Percentiles rank a stretch among this genome's conserved stretches.
Conservation (phyloP, 2,113 vertebrate genomes). For the Ifrita kowaldi region DNA sequence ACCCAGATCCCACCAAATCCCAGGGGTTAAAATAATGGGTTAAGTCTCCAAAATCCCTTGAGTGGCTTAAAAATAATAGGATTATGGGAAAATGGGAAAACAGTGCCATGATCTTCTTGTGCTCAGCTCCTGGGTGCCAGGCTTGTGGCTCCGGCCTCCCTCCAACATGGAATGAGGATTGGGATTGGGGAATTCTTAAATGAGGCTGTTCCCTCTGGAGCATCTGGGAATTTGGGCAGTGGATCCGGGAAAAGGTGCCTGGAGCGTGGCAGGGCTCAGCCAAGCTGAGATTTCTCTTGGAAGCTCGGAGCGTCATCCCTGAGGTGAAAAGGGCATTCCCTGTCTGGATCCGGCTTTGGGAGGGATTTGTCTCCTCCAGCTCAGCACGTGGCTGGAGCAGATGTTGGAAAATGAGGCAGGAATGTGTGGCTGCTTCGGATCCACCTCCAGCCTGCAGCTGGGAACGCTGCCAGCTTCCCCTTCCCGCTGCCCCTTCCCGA, state of each 20-base stretch:
- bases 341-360: not conserved
- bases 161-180: too few species aligned
- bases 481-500: not conserved
- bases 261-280: not conserved
- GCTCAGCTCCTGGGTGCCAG: too few species aligned
- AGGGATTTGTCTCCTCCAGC: not conserved
- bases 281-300: not conserved
- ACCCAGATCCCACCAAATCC: too few species aligned
- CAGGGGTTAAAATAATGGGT: too few species aligned
- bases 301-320: not conserved
- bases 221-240: too few species aligned
- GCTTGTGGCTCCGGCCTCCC: too few species aligned
- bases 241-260: not conserved
- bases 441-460: not conserved
- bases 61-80: too few species aligned
- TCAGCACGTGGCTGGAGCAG: not conserved
- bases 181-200: too few species aligned
- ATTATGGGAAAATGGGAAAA: too few species aligned
- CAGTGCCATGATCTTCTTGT: too few species aligned
- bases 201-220: too few species aligned
- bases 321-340: not conserved
- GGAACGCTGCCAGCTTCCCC: not conserved
- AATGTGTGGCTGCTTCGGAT: not conserved
- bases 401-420: not conserved
- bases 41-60: too few species aligned